Evolutionary conservation across 2,797 vertebrate genomes (phyloP).

Genomic region (Ceryle rudis): DNA sequence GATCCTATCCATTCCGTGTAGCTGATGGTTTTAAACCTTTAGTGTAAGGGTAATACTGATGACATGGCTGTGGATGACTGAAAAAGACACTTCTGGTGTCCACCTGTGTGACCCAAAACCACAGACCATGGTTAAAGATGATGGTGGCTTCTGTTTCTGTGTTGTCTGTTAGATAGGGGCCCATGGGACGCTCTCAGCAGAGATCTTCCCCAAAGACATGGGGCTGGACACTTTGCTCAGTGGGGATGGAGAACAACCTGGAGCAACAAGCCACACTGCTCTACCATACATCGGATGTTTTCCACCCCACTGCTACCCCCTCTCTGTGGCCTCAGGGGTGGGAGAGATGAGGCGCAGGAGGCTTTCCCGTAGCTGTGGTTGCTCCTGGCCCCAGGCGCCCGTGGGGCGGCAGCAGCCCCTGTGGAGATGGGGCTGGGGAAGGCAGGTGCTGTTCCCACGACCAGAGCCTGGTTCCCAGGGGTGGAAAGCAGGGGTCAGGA

Average conservation of each 20-base stretch:
- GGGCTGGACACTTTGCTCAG: accelerated
- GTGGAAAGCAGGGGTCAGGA: constrained; percentile 37
- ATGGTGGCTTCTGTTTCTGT: not conserved
- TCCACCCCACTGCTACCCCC: accelerated
- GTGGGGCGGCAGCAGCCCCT: not conserved
- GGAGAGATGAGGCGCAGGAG: not conserved
- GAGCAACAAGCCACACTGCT: accelerated
- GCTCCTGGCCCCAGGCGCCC: not conserved
- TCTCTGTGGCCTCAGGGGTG: accelerated
- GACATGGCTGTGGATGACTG: not conserved
- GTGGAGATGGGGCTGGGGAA: not conserved
- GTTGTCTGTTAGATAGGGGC: not conserved
- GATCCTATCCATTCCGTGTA: not conserved
- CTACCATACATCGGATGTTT: not conserved
- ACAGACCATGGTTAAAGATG: not conserved
- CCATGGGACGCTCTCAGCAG: accelerated
- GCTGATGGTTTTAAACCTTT: not conserved
- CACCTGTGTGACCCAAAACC: not conserved
- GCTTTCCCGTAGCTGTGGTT: not conserved
- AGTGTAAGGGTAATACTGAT: not conserved
- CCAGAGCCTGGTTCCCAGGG: not conserved
- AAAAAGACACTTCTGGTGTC: not conserved
- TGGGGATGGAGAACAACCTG: not conserved
- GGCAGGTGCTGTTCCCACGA: constrained; percentile 70
- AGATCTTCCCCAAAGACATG: not conserved